Base-by-base conservation (phyloP, 1,140 invertebrate genomes). In the Anastatus disparis region DNA sequence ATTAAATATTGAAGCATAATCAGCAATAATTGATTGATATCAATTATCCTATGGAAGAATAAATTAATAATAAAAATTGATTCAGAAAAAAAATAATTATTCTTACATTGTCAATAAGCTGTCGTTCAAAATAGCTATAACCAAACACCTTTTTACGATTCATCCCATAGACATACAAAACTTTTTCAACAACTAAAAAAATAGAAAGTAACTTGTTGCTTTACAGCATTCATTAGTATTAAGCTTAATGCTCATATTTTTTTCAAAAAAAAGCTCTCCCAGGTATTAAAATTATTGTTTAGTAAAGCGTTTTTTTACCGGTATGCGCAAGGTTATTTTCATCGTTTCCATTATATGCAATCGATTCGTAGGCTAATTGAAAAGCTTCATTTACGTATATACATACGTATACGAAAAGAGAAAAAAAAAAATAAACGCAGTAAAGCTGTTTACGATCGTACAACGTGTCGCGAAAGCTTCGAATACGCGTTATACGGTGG, bases 401-500 rank as follows among this genome's bases (percentile, higher is more conserved):
- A 58, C 56, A 65, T 13, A 42, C 50, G 61, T 50, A 22, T 53
- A 61, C 48, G 65, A 58, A 62, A 35, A 40, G 35, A 56, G 58
- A 68, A 44, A 58, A 56, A 71, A 76, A 79, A 73, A 74, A 81
- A 78, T 27, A 79, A 77, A 82, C 78, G 80, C 78, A n/a, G n/a
- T n/a, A 77, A 82, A 82, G 81, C 31, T 84, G 82, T 84, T 84
- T 83, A 84, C 78, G 81, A 83, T 81, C 81, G 81, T 42, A 81
- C 81, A 84, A 81, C 81, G 79, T 84, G 81, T 78, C 79, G 81
- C 38, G 53, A 73, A 10, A 44, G 42, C 6, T 44, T 44, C 15
- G 7, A 44, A 10, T 35, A 4, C 10, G 4, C 31, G 10, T 35
- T 35, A 10, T n/a, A n/a, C 31, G 10, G 31, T 6, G 31, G 31